phyloP scores from a whole-genome alignment of 2,888 invertebrate species.

The Julus scandinavius region DNA sequence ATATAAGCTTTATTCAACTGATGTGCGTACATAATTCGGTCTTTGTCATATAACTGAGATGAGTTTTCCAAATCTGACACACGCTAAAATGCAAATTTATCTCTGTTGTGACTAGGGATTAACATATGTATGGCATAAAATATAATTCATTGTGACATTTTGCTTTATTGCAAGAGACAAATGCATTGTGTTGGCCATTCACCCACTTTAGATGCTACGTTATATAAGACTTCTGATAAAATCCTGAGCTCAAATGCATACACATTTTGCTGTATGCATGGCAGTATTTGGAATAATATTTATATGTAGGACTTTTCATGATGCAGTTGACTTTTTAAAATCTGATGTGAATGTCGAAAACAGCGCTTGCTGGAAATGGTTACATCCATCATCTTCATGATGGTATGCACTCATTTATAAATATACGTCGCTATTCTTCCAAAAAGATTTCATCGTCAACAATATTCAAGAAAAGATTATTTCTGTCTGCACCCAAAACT shows the following conservation, averaged over 20 bases:
- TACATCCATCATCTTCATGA: neutral
- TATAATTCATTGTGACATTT: slow-evolving; percentile 11
- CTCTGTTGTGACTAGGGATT: slow-evolving; percentile 38
- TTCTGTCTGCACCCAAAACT: neutral
- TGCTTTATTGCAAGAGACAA: neutral
- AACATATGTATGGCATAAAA: slow-evolving; percentile 24
- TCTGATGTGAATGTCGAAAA: neutral
- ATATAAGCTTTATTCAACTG: neutral
- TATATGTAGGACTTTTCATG: neutral
- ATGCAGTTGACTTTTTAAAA: neutral
- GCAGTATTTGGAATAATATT: neutral
- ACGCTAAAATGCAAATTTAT: slow-evolving; percentile 34
- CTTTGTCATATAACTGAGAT: neutral
- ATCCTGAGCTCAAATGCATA: neutral
- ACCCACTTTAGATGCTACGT: neutral
- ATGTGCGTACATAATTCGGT: slow-evolving; percentile 24
- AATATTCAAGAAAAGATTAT: neutral
- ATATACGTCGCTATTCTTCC: neutral
- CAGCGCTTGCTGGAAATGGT: neutral
- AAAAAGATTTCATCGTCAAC: neutral
- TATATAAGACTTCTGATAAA: slow-evolving; percentile 16
- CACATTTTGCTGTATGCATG: neutral
- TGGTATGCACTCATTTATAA: slow-evolving; percentile 5
- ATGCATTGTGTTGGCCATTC: slow-evolving; percentile 13
- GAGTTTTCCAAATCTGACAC: slow-evolving; percentile 29